Evolutionary conservation across 2,888 invertebrate species (phyloP), one percentile per base, ranked within the genome.

Genomic region (Conchocele bisecta): DNA sequence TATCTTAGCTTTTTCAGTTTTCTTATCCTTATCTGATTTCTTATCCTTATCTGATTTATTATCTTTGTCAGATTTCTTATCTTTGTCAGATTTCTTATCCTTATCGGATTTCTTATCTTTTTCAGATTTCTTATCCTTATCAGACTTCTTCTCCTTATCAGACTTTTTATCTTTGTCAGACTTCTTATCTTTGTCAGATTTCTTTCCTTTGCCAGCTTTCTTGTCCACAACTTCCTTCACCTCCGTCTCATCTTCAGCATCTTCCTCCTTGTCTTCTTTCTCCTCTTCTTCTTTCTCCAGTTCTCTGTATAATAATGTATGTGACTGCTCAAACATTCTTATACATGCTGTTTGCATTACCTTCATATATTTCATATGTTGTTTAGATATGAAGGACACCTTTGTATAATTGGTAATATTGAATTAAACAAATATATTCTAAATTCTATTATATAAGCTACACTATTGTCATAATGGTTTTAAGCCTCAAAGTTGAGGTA

Each of bases 211-310:
- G 42, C 29, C 35, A 33, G 31, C 37, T 46, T 20, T 58, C 58
- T n/a, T n/a, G n/a, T n/a, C n/a, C n/a, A n/a, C 51, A 17, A 48
- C 37, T 50, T 66, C 65, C 59, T 66, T 46, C 22, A 56, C 67
- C 17, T 74, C 67, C 3, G 60, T 67, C 28, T 77, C 69, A 7
- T 79, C 70, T 9, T 75, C 75, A 6, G 75, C 72, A 20, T 69
- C 71, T 31, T 68, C 71, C 20, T 67, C 66, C 20, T 72, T 58
- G n/a, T 65, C 71, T 13, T 73, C 70, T 2, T 69, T 73, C 39
- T 60, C 66, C 15, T 75, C 71, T 26, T 50, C 57, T 44, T 67
- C 73, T 58, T 72, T 70, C 56, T 69, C 70, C 57, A 68, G 44
- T 35, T 69, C 67, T 56, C 63, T 79, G 33, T 22, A 60, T 50